A percentile compares a stretch with the other conserved stretches of the same genome.
Evolutionary conservation across 2,797 vertebrate species (phyloP).

Genomic region (Spinus olivaceus): DNA sequence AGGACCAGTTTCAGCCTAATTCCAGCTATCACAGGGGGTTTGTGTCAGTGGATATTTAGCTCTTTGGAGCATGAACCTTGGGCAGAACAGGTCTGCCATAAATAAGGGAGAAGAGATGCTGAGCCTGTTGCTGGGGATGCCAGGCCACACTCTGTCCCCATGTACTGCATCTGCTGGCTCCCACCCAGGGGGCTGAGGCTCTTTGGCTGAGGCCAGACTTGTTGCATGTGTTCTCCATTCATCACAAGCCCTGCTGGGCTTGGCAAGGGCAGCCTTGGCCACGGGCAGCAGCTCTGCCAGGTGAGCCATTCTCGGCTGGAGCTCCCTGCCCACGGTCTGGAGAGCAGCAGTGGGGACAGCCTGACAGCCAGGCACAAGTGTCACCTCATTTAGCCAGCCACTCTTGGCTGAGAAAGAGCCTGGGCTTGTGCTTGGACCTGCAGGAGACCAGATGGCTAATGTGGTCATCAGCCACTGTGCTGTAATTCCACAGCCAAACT

Average conservation of each 20-base stretch:
- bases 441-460: conserved; percentile 58
- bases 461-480: conserved; percentile 36
- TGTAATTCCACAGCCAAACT: conserved; percentile 2
- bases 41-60: neutral
- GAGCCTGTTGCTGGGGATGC: neutral
- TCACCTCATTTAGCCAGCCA: neutral
- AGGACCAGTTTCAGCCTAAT: neutral
- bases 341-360: neutral
- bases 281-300: neutral
- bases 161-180: neutral
- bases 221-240: conserved; percentile 31
- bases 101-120: neutral
- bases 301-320: neutral
- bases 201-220: neutral
- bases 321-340: neutral
- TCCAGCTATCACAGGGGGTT: neutral
- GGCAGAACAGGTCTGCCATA: neutral
- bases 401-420: conserved; percentile 33
- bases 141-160: fast-evolving
- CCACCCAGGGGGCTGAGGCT: neutral
- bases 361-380: neutral
- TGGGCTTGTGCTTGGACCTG: conserved; percentile 16
- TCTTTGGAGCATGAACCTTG: neutral
- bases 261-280: neutral
- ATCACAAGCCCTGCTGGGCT: neutral